phyloP scores from a whole-genome alignment of 2,888 invertebrate genomes.

The Acronicta leporina region DNA sequence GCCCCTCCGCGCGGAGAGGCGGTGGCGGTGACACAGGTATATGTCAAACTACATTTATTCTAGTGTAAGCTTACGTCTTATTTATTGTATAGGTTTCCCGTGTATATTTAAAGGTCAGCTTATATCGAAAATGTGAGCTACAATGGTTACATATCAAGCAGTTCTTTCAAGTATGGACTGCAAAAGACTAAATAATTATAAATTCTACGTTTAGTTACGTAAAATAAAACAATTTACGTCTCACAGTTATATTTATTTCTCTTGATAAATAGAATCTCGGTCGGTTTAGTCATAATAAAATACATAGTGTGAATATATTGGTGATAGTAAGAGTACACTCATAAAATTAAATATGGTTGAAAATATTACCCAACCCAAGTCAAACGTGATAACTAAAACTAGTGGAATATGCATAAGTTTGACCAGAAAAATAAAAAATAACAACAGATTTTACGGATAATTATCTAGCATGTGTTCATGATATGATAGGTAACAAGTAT shows the following conservation, averaged over 20 bases:
- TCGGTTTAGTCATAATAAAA: conserved; percentile 60
- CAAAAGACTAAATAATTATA: not conserved
- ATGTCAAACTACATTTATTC: too few relatives aligned
- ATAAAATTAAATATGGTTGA: conserved; percentile 46
- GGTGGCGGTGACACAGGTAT: too few relatives aligned
- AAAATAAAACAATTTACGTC: conserved; percentile 36
- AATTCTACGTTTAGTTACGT: too few relatives aligned
- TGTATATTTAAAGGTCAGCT: too few relatives aligned
- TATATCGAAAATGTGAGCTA: too few relatives aligned
- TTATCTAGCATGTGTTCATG: conserved; percentile 36
- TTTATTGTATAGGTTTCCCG: too few relatives aligned
- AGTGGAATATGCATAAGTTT: conserved; percentile 58
- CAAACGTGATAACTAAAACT: conserved; percentile 56
- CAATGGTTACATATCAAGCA: not conserved
- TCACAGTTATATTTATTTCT: conserved; percentile 67
- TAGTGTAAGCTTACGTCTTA: too few relatives aligned
- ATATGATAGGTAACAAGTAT: conserved; percentile 26
- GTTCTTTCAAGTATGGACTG: not conserved
- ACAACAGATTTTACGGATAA: conserved; percentile 31
- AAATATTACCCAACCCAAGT: conserved; percentile 59
- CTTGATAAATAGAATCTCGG: conserved; percentile 78
- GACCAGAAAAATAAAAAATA: conserved; percentile 53
- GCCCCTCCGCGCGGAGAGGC: too few relatives aligned
- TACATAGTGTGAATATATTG: conserved; percentile 35
- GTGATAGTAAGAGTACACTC: conserved; percentile 17